Conservation (phyloP, 1,140 invertebrate species). For the Pseudomyrmex sp. region DNA sequence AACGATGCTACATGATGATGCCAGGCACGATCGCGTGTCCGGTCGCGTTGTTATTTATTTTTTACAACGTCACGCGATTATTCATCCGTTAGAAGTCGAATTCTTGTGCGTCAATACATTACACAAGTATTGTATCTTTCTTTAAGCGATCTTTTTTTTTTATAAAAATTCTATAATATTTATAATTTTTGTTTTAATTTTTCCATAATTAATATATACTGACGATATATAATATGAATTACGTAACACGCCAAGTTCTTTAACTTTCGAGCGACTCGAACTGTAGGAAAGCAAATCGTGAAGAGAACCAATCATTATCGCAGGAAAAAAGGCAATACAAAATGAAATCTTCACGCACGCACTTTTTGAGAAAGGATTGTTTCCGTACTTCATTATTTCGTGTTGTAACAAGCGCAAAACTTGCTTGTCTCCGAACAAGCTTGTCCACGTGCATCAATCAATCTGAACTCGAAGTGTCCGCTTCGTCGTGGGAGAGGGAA, state of each 20-base stretch:
- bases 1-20: slow-evolving; percentile 21
- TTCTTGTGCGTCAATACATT: slow-evolving; percentile 22
- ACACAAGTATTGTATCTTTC: slow-evolving; percentile 6
- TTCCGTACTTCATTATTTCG: background rate
- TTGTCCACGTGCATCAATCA: slow-evolving; percentile 10
- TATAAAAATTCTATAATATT: background rate
- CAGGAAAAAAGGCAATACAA: too few relatives aligned
- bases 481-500: background rate
- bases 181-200: too few relatives aligned
- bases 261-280: too few relatives aligned
- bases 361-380: background rate
- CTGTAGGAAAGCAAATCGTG: too few relatives aligned
- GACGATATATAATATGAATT: too few relatives aligned
- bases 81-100: slow-evolving; percentile 31
- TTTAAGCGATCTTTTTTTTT: background rate
- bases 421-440: background rate
- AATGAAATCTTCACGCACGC: too few relatives aligned
- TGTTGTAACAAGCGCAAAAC: background rate
- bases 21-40: slow-evolving; percentile 47
- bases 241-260: too few relatives aligned
- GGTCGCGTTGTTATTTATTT: slow-evolving; percentile 29
- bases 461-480: slow-evolving; percentile 31
- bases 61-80: slow-evolving; percentile 41
- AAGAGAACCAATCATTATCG: too few relatives aligned
- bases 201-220: too few relatives aligned